Evolutionary conservation across 2,888 invertebrate species (phyloP).

Genomic region (Rhimphoctona megacephalus): DNA sequence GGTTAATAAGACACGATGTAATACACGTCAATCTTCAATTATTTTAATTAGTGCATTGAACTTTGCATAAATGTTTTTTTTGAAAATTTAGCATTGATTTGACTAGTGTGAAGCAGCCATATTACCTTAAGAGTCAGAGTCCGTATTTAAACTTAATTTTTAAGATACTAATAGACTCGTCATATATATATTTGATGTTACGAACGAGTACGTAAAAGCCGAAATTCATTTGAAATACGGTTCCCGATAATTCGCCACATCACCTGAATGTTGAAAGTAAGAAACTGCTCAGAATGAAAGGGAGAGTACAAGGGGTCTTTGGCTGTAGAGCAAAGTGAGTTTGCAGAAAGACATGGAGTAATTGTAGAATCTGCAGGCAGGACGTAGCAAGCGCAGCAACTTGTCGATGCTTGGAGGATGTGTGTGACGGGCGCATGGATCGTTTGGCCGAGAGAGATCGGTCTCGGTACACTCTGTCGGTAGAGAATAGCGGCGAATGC

Average conservation of each 20-base stretch:
- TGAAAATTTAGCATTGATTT: too few relatives aligned
- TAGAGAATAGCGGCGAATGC: conserved; percentile 52
- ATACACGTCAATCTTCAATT: too few relatives aligned
- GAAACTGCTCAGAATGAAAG: conserved; percentile 27
- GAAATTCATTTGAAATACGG: background rate
- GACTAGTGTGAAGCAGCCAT: too few relatives aligned
- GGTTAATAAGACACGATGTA: too few relatives aligned
- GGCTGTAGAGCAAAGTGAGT: conserved; percentile 73
- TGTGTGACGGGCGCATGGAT: conserved; percentile 74
- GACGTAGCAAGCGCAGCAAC: conserved; percentile 75
- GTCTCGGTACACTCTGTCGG: conserved; percentile 46
- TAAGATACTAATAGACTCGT: background rate
- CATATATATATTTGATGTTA: background rate
- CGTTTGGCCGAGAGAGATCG: conserved; percentile 29
- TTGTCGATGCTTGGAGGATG: conserved; percentile 78
- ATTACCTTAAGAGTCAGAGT: too few relatives aligned
- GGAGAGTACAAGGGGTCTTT: conserved; percentile 16
- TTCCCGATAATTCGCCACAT: background rate
- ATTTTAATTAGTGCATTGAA: too few relatives aligned
- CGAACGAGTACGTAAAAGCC: background rate
- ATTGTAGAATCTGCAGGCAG: conserved; percentile 82
- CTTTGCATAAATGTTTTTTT: too few relatives aligned
- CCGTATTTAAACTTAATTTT: background rate
- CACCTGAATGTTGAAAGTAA: background rate
- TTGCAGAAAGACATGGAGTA: conserved; percentile 80